Conservation (phyloP, 37 sponge, comb jelly and placozoan species). For the Mnemiopsis leidyi region DNA sequence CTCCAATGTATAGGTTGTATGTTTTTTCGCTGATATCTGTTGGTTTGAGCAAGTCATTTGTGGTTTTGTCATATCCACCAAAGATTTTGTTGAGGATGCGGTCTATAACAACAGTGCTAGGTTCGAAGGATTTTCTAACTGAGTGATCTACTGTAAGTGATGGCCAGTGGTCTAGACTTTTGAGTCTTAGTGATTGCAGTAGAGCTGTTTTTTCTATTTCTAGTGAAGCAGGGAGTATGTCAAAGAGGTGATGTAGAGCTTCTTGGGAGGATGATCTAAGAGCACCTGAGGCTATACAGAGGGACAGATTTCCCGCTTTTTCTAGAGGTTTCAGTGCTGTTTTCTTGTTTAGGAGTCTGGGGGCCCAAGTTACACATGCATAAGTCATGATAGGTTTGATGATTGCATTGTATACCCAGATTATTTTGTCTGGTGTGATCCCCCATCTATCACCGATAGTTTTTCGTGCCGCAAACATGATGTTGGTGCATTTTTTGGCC, state of each 20-base stretch:
- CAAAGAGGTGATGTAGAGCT: neutral
- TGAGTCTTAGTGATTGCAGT: neutral
- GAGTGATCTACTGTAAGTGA: neutral
- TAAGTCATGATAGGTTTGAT: conserved; percentile 54
- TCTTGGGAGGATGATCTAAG: neutral
- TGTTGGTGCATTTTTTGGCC: neutral
- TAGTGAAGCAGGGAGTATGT: neutral
- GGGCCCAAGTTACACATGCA: conserved; percentile 36
- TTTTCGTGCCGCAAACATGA: neutral
- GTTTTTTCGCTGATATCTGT: neutral
- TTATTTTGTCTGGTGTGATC: neutral
- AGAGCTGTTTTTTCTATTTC: neutral
- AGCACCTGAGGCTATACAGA: conserved; percentile 14
- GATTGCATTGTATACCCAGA: conserved; percentile 46
- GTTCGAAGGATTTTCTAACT: neutral
- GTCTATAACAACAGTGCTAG: neutral
- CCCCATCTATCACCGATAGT: conserved; percentile 32
- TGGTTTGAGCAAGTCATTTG: neutral
- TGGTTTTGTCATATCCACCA: no score
- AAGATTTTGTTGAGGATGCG: neutral
- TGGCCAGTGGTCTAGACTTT: conserved; percentile 15
- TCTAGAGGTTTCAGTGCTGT: neutral
- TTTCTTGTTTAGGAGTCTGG: neutral
- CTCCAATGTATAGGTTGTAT: neutral
- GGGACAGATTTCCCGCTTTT: neutral